Percentiles rank a stretch among this genome's conserved stretches.
Evolutionary conservation across 2,113 vertebrate genomes (phyloP).

Genomic region (Poeciliopsis occidentalis): DNA sequence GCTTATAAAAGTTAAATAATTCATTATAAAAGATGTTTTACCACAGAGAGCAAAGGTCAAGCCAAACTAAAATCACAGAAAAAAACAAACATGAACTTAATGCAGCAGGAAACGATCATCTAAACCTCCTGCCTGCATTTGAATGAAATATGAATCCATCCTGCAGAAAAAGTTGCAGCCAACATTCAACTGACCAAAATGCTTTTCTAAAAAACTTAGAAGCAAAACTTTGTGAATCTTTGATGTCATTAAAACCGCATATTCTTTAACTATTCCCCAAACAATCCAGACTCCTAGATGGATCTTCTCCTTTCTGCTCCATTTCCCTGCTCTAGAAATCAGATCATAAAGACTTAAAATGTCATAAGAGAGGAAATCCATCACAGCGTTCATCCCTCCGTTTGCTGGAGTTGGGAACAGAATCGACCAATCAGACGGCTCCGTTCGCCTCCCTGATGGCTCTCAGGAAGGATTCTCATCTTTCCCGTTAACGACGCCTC

Average conservation of each 20-base stretch:
- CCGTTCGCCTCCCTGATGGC: conserved; percentile 11
- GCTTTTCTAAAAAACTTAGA: background rate
- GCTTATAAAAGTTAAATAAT: too few species aligned
- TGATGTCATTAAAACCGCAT: conserved; percentile 42
- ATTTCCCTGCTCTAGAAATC: conserved; percentile 48
- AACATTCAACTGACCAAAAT: background rate
- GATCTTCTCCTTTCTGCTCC: conserved; percentile 37
- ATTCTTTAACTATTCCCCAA: conserved; percentile 39
- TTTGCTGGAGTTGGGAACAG: background rate
- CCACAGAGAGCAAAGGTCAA: too few species aligned
- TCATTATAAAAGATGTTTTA: too few species aligned
- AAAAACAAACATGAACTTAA: too few species aligned
- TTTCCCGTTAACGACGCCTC: conserved; percentile 71
- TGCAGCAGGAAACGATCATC: too few species aligned
- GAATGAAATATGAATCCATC: too few species aligned
- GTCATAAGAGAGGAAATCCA: conserved; percentile 12
- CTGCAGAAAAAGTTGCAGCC: background rate
- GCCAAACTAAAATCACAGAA: too few species aligned
- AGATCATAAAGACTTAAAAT: conserved; percentile 15
- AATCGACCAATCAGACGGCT: background rate
- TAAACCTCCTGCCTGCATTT: too few species aligned
- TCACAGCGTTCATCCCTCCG: conserved; percentile 22
- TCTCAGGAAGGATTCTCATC: conserved; percentile 62
- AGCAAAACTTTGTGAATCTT: background rate
- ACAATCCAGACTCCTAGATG: conserved; percentile 39